Evolutionary conservation across 2,113 vertebrate species (phyloP).

Genomic region (Tachysurus vachellii): DNA sequence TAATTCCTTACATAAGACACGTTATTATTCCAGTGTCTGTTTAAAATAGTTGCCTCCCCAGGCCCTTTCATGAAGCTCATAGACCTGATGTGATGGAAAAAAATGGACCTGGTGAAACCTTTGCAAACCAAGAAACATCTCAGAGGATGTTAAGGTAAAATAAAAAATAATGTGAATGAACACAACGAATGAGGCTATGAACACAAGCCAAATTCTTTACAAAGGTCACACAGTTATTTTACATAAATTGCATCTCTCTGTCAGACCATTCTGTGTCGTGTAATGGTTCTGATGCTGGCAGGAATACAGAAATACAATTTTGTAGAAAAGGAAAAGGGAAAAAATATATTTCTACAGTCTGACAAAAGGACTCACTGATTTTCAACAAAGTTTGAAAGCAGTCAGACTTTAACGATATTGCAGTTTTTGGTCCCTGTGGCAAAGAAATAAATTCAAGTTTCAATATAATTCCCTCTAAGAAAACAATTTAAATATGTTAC

Average conservation of each 20-base stretch:
- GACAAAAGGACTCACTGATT: neutral
- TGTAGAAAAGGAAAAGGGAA: neutral
- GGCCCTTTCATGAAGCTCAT: neutral
- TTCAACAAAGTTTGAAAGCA: neutral
- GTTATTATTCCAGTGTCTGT: neutral
- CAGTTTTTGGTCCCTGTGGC: neutral
- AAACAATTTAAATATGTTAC: neutral
- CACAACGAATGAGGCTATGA: neutral
- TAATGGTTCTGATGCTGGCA: neutral
- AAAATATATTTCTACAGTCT: neutral
- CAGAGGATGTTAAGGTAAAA: constrained; percentile 8
- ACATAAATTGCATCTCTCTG: constrained; percentile 5
- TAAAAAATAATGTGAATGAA: constrained; percentile 30
- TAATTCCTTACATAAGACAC: neutral
- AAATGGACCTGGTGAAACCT: constrained; percentile 9
- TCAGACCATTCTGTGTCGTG: neutral
- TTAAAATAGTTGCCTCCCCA: constrained; percentile 7
- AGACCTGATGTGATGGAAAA: neutral
- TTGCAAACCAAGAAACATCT: constrained; percentile 3
- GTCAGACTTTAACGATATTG: neutral
- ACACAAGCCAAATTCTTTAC: constrained; percentile 10
- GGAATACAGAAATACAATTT: neutral
- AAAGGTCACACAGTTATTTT: constrained; percentile 29
- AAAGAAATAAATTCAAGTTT: neutral
- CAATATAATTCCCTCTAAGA: neutral